Percentiles rank a stretch among this genome's conserved stretches.
These are phyloP conservation scores for Sebastes variabilis DNA, from an alignment of 2,797 vertebrate species.

Conservation along the genomic window DNA sequence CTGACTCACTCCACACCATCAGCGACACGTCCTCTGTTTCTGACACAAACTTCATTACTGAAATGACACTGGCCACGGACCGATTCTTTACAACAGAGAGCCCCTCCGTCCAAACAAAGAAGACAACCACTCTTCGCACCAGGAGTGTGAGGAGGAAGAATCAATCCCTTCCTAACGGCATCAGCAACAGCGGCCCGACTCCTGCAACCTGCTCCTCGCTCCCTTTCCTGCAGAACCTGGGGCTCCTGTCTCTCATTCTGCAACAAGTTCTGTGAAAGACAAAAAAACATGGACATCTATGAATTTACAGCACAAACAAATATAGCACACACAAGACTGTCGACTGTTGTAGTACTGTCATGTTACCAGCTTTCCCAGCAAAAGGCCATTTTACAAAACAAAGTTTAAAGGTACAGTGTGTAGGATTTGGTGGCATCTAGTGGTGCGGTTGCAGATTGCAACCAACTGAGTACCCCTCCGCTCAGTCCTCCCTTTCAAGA, in stretches of 20 bases:
- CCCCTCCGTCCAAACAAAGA: constrained; percentile 65
- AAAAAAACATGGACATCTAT: not conserved
- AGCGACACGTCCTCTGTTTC: constrained; percentile 21
- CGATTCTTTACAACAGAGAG: constrained; percentile 58
- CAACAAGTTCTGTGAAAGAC: constrained; percentile 43
- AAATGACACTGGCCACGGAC: constrained; percentile 41
- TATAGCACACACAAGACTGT: constrained; percentile 4
- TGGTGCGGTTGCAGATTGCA: not conserved
- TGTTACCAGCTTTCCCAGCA: not conserved
- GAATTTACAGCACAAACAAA: constrained; percentile 49
- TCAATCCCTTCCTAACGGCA: constrained; percentile 50
- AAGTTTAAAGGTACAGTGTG: not conserved
- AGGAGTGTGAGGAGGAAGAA: constrained; percentile 80
- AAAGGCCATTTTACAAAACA: not conserved
- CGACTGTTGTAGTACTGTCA: not conserved
- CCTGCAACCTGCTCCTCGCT: not conserved
- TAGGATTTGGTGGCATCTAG: not conserved
- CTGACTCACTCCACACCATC: constrained; percentile 9
- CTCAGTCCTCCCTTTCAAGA: not conserved
- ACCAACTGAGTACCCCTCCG: not conserved
- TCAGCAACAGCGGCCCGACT: constrained; percentile 34
- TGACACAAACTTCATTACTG: constrained; percentile 40
- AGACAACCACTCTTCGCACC: constrained; percentile 79
- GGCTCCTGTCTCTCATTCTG: constrained; percentile 48
- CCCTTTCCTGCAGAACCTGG: constrained; percentile 27